phyloP scores from a whole-genome alignment of 2,888 invertebrate genomes.

The Vannuccia rotundouncinata region DNA sequence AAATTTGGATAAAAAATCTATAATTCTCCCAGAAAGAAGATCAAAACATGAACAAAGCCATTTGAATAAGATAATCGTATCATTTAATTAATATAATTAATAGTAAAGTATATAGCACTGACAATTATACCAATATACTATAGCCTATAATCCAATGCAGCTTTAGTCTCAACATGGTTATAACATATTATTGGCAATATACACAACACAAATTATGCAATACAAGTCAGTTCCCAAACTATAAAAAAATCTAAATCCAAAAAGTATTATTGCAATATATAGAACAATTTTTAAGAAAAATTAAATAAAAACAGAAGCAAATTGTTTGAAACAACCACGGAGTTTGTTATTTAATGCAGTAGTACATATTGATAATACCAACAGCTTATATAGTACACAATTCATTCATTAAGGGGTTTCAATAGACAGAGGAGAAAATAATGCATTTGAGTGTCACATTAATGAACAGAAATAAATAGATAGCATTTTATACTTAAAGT shows the following conservation, averaged over 20 bases:
- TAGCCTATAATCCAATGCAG: background rate
- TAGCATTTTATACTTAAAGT: too few relatives aligned
- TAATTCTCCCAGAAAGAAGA: too few relatives aligned
- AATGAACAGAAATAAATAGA: too few relatives aligned
- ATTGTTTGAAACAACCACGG: background rate
- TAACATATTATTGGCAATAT: background rate
- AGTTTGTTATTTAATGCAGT: too few relatives aligned
- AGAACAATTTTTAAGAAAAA: background rate
- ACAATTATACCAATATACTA: background rate
- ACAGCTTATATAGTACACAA: too few relatives aligned
- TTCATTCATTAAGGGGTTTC: too few relatives aligned
- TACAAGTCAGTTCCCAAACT: background rate
- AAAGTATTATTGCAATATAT: background rate
- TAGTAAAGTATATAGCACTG: background rate
- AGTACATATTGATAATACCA: too few relatives aligned
- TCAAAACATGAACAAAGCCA: too few relatives aligned
- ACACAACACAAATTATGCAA: too few relatives aligned
- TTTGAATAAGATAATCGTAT: background rate
- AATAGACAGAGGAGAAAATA: too few relatives aligned
- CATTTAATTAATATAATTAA: background rate
- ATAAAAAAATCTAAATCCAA: background rate
- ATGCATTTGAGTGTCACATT: too few relatives aligned
- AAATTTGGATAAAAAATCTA: background rate
- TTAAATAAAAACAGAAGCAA: background rate
- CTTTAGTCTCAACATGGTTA: background rate